Evolutionary conservation across 2,888 invertebrate species (phyloP).

Genomic region (Pterostichus madidus): DNA sequence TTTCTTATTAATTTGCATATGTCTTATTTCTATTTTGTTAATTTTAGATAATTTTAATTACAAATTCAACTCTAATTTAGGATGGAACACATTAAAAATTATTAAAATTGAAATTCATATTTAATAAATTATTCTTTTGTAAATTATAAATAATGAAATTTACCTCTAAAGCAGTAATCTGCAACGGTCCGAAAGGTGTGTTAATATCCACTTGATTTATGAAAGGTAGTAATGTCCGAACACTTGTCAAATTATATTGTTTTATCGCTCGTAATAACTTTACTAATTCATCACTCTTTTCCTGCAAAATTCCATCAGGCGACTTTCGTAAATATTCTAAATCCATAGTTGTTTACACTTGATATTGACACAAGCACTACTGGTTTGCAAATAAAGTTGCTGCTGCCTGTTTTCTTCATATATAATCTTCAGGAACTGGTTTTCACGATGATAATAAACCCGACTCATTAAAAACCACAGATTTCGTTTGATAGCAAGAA

Average conservation of each 20-base stretch:
- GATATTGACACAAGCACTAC: constrained; percentile 13
- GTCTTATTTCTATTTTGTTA: too few species aligned
- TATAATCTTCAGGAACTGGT: constrained; percentile 47
- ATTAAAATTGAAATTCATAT: neutral
- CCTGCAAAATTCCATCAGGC: neutral
- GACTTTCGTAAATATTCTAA: constrained; percentile 25
- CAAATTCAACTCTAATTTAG: too few species aligned
- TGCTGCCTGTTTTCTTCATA: constrained; percentile 29
- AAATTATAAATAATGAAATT: constrained; percentile 1
- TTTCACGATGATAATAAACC: constrained; percentile 19
- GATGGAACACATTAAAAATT: too few species aligned
- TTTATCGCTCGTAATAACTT: constrained; percentile 50
- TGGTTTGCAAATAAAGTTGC: neutral
- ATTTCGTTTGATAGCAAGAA: constrained; percentile 31
- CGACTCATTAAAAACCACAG: constrained; percentile 16
- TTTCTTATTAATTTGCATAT: too few species aligned
- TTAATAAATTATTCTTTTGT: neutral
- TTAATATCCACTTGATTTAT: constrained; percentile 40
- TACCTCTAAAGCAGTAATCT: constrained; percentile 60
- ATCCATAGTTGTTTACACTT: constrained; percentile 37
- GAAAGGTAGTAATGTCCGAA: constrained; percentile 33
- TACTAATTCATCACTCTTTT: neutral
- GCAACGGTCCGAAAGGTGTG: constrained; percentile 51
- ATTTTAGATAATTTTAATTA: too few species aligned
- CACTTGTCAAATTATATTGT: constrained; percentile 36